Base-by-base conservation (phyloP, 2,888 invertebrate species). In the Lithophane ornitopus region DNA sequence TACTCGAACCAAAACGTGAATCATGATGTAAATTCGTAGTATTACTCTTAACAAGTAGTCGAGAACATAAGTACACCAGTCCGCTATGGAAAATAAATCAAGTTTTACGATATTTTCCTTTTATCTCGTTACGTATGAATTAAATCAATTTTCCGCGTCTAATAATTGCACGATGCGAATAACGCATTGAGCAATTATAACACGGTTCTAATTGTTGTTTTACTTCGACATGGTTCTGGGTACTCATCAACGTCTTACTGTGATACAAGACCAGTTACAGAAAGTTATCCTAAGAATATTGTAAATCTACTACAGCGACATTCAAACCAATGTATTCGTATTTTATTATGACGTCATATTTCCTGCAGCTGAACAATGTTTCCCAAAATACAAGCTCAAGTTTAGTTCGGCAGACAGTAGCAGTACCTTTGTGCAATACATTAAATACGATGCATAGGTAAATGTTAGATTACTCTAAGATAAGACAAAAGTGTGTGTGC, bases 101-200 rank as follows among this genome's bases (percentile, higher is more conserved):
- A 78, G 68, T 80, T 84, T 78, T 62, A 78, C 81, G 71, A 84
- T 74, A 76, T 76, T 83, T 84, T 66, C 41, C 59, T 74, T 79
- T 85, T 79, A 87, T 81, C 79, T 80, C 88, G 87, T 80, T 78
- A 83, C 86, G 88, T 82, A 72, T 86, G 89, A 85, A 80, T 82
- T 83, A 70, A 86, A 84, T 80, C 81, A 85, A 88, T 88, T 88
- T 88, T 87, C 80, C 78, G 78, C 81, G 70, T 86, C 85, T 88
- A 72, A 78, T 34, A 34, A 34, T 34, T 34, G 34, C 34, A 34
- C 34, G 6, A 34, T 34, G 34, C 34, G 34, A 6, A 34, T 34
- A 34, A 78, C 76, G 74, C 80, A 39, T 77, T 76, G 49, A 78
- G 76, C 81, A 79, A 85, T 84, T 81, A 81, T 84, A 69, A 79